Evolutionary conservation across 2,113 vertebrate species (phyloP), one percentile per base, ranked within the genome.

Genomic region (Vidua macroura): DNA sequence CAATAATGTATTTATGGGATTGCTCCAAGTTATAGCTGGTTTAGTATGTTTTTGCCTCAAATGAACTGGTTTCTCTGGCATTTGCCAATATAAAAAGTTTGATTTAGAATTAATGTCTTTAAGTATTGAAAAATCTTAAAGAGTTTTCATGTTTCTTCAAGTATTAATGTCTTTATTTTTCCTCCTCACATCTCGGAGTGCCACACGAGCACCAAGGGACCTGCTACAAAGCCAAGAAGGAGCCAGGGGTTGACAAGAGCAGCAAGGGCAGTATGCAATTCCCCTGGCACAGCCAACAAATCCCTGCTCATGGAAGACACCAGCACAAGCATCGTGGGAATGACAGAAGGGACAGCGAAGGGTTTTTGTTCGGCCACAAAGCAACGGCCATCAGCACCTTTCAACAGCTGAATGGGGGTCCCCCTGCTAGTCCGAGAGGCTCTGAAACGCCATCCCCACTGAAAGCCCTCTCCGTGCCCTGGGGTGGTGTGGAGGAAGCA

Each of bases 281-380:
- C 24, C 28, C 27, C 37, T 5, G 24, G 33, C 68, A 89, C 44
- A 48, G 76, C 37, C 77, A 68, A n/a, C 31, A 55, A 58, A 63
- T 20, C 37, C 5, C 73, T 14, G 74, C 48, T 13, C 30, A 0
- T 1, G 2, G 28, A 31, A 37, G 30, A 77, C 0, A 0, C 23
- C 1, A 0, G 51, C 1, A 0, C 44, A 49, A 73, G 49, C 67
- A 28, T 3, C 0, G 0, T 2, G 2, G 1, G 0, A 56, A 27
- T 1, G 28, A 24, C 17, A 31, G 1, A 1, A 46, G n/a, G 37
- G 67, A 28, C 51, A 53, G 17, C 0, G 2, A 15, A 51, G 37
- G 37, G 2, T 44, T 85, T 56, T 46, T 33, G 16, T 12, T 66
- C 63, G 62, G n/a, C 46, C 63, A 53, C 1, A 0, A 64, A 92